These are phyloP conservation scores for Clarias pachynema DNA, from an alignment of 2,797 vertebrate species.

Conservation along the genomic window DNA sequence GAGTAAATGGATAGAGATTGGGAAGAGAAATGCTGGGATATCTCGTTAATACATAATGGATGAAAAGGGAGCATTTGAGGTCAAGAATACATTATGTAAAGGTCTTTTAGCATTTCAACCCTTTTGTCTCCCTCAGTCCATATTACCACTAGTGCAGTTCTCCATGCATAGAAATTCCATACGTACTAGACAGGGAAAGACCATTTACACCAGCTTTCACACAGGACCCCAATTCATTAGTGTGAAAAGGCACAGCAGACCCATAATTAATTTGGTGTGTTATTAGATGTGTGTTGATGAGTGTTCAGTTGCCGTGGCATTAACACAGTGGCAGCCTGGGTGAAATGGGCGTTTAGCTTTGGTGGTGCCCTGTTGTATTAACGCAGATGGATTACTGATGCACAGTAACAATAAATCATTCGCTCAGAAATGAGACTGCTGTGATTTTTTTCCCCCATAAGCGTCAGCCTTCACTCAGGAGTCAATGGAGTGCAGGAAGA, in stretches of 20 bases:
- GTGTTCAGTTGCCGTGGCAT: constrained; percentile 34
- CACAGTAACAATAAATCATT: constrained; percentile 43
- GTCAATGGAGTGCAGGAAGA: constrained; percentile 59
- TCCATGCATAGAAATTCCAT: constrained; percentile 48
- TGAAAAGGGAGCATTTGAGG: constrained; percentile 4
- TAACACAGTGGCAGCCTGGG: constrained; percentile 61
- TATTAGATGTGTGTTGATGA: constrained; percentile 45
- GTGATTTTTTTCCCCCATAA: constrained; percentile 34
- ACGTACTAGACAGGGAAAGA: constrained; percentile 64
- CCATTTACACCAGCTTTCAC: constrained; percentile 71
- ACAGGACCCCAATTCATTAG: constrained; percentile 66
- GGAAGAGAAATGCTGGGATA: background rate
- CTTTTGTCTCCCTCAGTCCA: constrained; percentile 50
- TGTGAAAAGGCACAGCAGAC: constrained; percentile 62
- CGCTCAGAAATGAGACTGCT: constrained; percentile 17
- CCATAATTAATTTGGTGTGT: constrained; percentile 54
- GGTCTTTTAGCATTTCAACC: background rate
- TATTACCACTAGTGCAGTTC: constrained; percentile 51
- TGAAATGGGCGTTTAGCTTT: constrained; percentile 61
- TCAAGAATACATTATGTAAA: background rate
- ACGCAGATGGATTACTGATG: constrained; percentile 61
- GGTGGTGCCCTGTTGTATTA: constrained; percentile 51
- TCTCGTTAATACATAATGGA: background rate
- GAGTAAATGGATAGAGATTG: background rate
- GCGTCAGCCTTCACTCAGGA: constrained; percentile 41